These are phyloP conservation scores for Scatophagus argus DNA, from an alignment of 2,113 vertebrate genomes.

Conservation along the genomic window DNA sequence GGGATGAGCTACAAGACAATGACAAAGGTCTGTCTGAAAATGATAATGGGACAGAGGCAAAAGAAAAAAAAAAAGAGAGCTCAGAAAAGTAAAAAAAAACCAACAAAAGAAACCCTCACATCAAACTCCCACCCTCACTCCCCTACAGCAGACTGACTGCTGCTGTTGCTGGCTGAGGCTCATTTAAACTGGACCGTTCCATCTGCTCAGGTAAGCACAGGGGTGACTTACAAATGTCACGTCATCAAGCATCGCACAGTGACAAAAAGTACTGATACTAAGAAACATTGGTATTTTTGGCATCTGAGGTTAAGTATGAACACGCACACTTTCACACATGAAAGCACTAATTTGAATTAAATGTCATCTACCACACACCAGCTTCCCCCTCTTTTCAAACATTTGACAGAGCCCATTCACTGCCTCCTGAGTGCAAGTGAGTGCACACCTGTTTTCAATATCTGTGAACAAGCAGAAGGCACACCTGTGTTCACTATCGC, in stretches of 20 bases:
- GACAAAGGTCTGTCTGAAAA: background rate
- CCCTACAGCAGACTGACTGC: background rate
- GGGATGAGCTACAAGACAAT: background rate
- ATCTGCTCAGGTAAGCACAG: constrained; percentile 8
- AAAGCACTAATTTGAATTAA: background rate
- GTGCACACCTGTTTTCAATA: constrained; percentile 7
- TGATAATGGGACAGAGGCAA: background rate
- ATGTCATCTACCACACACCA: background rate
- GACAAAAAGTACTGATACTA: background rate
- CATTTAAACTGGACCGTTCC: constrained; percentile 12
- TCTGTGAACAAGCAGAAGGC: background rate
- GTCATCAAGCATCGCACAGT: background rate
- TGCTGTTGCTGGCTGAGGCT: background rate
- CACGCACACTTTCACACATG: background rate
- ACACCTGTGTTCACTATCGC: background rate
- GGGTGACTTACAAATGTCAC: constrained; percentile 14
- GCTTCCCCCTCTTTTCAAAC: background rate
- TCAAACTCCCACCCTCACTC: background rate
- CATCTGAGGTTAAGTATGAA: background rate
- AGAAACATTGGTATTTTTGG: background rate
- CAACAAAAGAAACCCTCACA: background rate
- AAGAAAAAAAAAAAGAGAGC: background rate
- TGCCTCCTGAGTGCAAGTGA: background rate
- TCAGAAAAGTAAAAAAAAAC: background rate
- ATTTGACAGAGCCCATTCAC: background rate